phyloP scores from a whole-genome alignment of 1,140 invertebrate species.

The Drosophila varians region DNA sequence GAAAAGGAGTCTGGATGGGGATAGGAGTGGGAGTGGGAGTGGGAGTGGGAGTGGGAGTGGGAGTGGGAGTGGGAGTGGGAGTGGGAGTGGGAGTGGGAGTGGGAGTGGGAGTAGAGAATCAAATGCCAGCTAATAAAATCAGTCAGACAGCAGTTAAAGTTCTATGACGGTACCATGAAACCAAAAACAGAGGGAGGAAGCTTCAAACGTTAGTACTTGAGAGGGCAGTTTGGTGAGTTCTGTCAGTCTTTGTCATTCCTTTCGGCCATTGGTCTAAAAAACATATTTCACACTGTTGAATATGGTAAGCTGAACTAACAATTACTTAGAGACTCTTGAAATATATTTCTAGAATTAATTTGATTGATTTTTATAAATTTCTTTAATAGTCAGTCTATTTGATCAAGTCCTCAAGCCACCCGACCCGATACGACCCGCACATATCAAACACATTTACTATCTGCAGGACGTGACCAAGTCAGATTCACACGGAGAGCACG shows the following conservation, averaged over 20 bases:
- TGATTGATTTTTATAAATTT: not conserved
- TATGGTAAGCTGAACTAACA: no score
- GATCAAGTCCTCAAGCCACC: slow-evolving; percentile 25
- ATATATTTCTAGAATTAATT: no score
- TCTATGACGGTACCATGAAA: slow-evolving; percentile 16
- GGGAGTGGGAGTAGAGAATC: slow-evolving; percentile 8
- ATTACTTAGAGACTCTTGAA: no score
- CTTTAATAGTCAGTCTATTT: not conserved
- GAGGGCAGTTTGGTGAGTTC: not conserved
- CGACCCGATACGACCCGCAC: not conserved
- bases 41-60: not conserved
- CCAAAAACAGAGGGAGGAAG: not conserved
- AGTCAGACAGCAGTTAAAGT: slow-evolving; percentile 58
- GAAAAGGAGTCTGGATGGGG: not conserved
- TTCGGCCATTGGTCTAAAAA: not conserved
- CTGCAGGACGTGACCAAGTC: slow-evolving; percentile 47
- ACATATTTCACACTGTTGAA: not conserved
- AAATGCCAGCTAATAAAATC: slow-evolving; percentile 66
- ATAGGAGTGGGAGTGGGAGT: no score
- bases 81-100: not conserved
- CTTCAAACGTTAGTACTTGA: not conserved
- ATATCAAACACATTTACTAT: slow-evolving; percentile 21
- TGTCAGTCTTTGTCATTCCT: not conserved
- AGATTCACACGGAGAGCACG: slow-evolving; percentile 19
- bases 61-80: not conserved